These are phyloP conservation scores for Anagrus nilaparvatae DNA, from an alignment of 1,140 invertebrate genomes.

Conservation along the genomic window DNA sequence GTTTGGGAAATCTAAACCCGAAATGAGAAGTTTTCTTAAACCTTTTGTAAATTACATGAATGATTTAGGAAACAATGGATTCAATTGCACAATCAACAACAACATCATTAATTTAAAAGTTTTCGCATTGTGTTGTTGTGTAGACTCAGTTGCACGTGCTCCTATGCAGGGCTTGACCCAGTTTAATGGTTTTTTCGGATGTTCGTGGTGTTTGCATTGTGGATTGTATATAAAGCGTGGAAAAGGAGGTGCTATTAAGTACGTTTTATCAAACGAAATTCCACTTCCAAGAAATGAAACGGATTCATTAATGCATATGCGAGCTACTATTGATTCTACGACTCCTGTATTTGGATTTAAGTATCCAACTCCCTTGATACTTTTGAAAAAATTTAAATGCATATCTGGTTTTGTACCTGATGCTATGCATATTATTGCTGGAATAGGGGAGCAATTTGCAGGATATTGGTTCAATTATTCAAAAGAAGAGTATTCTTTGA, in stretches of 20 bases:
- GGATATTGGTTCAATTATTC: slow-evolving; percentile 10
- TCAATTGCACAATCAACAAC: slow-evolving; percentile 8
- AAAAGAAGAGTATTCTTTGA: slow-evolving; percentile 5
- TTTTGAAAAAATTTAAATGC: slow-evolving; percentile 12
- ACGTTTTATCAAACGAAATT: neutral
- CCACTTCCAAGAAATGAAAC: slow-evolving; percentile 2
- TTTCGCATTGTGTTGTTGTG: slow-evolving; percentile 12
- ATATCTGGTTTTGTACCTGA: no score
- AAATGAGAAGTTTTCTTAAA: slow-evolving; percentile 14
- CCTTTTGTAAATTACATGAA: slow-evolving; percentile 17
- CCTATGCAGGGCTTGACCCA: slow-evolving; percentile 11
- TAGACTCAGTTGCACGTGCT: slow-evolving; percentile 10
- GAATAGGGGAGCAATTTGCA: slow-evolving; percentile 12
- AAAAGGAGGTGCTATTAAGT: slow-evolving; percentile 1
- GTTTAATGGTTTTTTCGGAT: slow-evolving; percentile 9
- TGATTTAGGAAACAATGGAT: slow-evolving; percentile 6
- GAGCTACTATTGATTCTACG: slow-evolving; percentile 1
- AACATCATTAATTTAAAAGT: slow-evolving; percentile 10
- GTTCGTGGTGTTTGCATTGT: slow-evolving; percentile 9
- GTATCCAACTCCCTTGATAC: slow-evolving; percentile 6
- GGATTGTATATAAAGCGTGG: slow-evolving; percentile 6
- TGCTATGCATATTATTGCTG: no score
- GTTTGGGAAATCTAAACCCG: slow-evolving; percentile 13
- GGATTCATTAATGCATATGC: slow-evolving; percentile 3
- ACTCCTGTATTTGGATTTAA: slow-evolving; percentile 9